phyloP scores from a whole-genome alignment of 2,888 invertebrate genomes.

The Mycogona germanica region DNA sequence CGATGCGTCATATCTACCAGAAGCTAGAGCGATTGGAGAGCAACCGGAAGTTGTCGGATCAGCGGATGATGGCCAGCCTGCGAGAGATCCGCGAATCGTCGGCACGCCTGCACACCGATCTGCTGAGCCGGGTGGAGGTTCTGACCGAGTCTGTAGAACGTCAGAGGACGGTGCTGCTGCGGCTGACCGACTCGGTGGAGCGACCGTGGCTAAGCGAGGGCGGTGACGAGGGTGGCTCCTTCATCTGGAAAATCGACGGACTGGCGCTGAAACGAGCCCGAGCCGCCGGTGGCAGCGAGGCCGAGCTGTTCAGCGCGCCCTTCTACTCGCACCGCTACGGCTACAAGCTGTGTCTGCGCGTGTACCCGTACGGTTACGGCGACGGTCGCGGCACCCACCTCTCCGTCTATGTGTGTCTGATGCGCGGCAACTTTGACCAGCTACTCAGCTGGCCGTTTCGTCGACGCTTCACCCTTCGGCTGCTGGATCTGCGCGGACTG shows the following conservation, averaged over 20 bases:
- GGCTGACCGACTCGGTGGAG: not conserved
- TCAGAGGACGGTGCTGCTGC: not conserved
- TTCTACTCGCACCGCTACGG: constrained; percentile 5
- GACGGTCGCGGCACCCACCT: constrained; percentile 4
- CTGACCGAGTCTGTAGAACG: not conserved
- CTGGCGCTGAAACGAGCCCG: not conserved
- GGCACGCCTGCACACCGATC: not conserved
- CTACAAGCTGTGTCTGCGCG: constrained; percentile 5
- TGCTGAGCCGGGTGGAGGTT: not conserved
- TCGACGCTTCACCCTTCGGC: not conserved
- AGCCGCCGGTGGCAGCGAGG: not conserved
- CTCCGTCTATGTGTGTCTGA: constrained; percentile 1
- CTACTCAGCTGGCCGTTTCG: not conserved
- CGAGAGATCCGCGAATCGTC: not conserved
- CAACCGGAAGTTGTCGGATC: not conserved
- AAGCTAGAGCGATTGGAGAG: not conserved
- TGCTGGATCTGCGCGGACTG: constrained; percentile 4
- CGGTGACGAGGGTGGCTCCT: not conserved
- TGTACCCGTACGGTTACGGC: constrained; percentile 1
- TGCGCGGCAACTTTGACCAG: constrained; percentile 1
- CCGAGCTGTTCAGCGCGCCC: not conserved
- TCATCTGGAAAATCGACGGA: constrained; percentile 5
- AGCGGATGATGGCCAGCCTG: not conserved
- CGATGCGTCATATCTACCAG: too few relatives aligned
- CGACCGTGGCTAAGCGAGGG: not conserved